Base-by-base conservation (phyloP, 1,140 invertebrate genomes). In the Bombus sibiricus region DNA sequence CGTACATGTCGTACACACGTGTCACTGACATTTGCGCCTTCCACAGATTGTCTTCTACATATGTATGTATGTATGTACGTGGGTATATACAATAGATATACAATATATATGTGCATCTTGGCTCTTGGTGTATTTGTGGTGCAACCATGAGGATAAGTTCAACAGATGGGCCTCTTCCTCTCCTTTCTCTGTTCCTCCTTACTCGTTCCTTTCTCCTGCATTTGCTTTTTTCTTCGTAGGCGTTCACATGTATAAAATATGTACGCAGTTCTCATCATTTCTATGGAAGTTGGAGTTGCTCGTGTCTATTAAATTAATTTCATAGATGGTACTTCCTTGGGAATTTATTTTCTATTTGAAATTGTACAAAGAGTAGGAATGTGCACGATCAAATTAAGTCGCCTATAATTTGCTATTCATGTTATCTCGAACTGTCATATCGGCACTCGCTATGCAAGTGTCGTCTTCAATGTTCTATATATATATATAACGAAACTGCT, bases 151-250 rank as follows among this genome's bases (percentile, higher is more conserved):
- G 83, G 66, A 91, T 88, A 75, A 90, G 78, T 86, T 88, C 84
- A 89, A 86, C 90, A 88, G 90, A 92, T 92, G 89, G 73, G 86
- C 74, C 64, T 66, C 86, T 88, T 87, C 87, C 90, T 91, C 81
- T 88, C 71, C 81, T 75, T 79, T 64, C 86, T 69, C 71, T 84
- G 39, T 84, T 59, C n/a, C 79, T 74, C 34, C 37, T 32, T 71
- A 13, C 39, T 73, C 73, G 69, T 71, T 74, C 41, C 73, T 80
- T 72, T 80, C 47, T 88, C 28, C 6, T 47, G 41, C 41, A 28
- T 39, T 68, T 75, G 74, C 41, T 25, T 83, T 86, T 85, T 57
- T 79, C 81, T 59, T 76, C 69, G 68, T 74, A 57, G 32, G 37
- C 15, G 34, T 85, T 77, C 74, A 83, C 81, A 78, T 84, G 66